Conservation (phyloP, 2,113 vertebrate species). For the Macroglossus sobrinus region DNA sequence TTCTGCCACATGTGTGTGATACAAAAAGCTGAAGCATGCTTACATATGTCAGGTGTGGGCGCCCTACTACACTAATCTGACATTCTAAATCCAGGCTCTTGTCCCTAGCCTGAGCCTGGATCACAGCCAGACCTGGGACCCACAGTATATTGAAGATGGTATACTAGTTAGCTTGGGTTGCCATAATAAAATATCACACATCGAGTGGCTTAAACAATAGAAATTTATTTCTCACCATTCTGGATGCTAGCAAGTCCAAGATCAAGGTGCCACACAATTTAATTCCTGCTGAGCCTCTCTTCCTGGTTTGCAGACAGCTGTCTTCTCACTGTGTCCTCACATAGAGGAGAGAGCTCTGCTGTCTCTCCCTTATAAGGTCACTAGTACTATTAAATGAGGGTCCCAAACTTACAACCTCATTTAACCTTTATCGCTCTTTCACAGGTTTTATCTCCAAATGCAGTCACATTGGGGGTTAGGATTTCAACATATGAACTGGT, state of each 20-base stretch:
- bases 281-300: too few relatives aligned
- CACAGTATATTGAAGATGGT: neutral
- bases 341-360: neutral
- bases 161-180: neutral
- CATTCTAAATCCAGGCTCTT: too few relatives aligned
- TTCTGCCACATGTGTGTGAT: too few relatives aligned
- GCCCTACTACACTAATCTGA: too few relatives aligned
- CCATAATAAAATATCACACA: neutral
- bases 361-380: neutral
- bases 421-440: neutral
- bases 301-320: neutral
- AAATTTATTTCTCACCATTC: neutral
- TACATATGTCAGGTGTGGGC: too few relatives aligned
- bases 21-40: too few relatives aligned
- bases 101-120: too few relatives aligned
- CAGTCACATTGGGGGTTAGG: neutral
- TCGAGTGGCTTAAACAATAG: neutral
- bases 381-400: neutral
- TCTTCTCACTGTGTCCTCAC: neutral
- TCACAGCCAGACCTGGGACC: too few relatives aligned
- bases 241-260: neutral
- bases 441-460: neutral
- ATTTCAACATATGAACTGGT: neutral
- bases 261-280: neutral
- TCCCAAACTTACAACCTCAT: neutral